Base-by-base conservation (phyloP, 2,113 vertebrate genomes). In the Proterorhinus semilunaris region DNA sequence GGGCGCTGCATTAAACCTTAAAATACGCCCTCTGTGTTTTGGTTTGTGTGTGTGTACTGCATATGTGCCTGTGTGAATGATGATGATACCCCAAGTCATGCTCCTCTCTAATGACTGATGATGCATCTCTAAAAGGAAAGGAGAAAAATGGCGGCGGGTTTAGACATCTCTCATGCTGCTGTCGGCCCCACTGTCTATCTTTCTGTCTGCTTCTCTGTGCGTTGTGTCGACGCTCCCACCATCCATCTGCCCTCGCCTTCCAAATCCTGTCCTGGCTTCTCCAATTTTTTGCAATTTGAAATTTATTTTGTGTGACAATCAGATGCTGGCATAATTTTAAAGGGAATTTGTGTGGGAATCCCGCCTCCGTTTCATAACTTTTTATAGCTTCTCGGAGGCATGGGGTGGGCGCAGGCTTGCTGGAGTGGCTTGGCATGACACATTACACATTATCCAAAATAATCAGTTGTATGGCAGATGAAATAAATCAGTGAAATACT, bases 31-130 rank as follows among this genome's bases (percentile, higher is more conserved):
- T 55, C 71, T 74, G 69, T 83, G 75, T 84, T 75, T 80, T 68
- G 72, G 67, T 50, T 46, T 65, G 54, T 74, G 71, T 79, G 71
- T 78, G 68, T 73, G 70, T 69, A 45, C 59, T 72, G 59, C 73
- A 53, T 66, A 66, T 68, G 64, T 70, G 44, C 68, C 52, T 53
- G 68, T 72, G 68, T 83, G 82, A 84, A 74, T 77, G 83, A 90
- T 86, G 85, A 77, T 82, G 82, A 81, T 80, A 83, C 79, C 48
- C 68, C 71, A 51, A 87, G 79, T 86, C 81, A 84, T 77, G 78
- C 83, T 73, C 74, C 75, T 68, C 65, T 67, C 76, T 86, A 90
- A 90, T 91, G 87, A 89, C 86, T 86, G 88, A 88, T 91, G 88
- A 90, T 90, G 81, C 86, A 88, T 91, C 87, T 87, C 78, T 83